These are phyloP conservation scores for Piprites chloris DNA, from an alignment of 2,113 vertebrate species.

Conservation along the genomic window DNA sequence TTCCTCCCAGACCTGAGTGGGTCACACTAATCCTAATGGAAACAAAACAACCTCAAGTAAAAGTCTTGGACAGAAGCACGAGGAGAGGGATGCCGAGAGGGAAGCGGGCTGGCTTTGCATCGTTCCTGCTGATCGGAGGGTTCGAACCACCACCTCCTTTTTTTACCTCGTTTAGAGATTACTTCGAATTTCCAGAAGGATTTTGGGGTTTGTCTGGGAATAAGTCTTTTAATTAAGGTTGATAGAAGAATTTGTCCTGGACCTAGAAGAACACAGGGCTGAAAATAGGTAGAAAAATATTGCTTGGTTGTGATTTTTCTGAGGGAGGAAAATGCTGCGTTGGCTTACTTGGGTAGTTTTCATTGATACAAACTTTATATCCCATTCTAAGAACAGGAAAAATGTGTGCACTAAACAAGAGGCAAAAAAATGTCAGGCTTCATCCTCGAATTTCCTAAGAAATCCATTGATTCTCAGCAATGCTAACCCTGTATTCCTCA, in stretches of 20 bases:
- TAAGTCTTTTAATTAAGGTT: neutral
- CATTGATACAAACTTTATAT: neutral
- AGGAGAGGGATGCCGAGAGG: fast-evolving
- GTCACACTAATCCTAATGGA: neutral
- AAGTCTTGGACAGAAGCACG: neutral
- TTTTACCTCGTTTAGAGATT: neutral
- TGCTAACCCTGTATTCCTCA: neutral
- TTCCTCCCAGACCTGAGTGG: neutral
- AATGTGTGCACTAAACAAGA: neutral
- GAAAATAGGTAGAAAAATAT: neutral
- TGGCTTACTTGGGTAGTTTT: neutral
- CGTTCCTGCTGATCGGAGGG: neutral
- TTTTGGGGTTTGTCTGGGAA: neutral
- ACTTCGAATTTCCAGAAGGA: neutral
- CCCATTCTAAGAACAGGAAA: neutral
- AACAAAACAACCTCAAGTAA: neutral
- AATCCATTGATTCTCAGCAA: neutral
- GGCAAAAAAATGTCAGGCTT: neutral
- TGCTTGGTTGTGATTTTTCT: neutral
- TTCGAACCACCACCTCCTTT: fast-evolving
- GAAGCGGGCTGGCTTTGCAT: neutral
- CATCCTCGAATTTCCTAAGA: neutral
- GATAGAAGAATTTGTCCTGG: neutral
- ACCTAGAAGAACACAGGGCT: neutral
- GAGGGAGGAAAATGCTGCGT: fast-evolving